Percentiles rank a stretch among this genome's conserved stretches.
Conservation (phyloP, 2,113 vertebrate species). For the Leptosomus discolor region DNA sequence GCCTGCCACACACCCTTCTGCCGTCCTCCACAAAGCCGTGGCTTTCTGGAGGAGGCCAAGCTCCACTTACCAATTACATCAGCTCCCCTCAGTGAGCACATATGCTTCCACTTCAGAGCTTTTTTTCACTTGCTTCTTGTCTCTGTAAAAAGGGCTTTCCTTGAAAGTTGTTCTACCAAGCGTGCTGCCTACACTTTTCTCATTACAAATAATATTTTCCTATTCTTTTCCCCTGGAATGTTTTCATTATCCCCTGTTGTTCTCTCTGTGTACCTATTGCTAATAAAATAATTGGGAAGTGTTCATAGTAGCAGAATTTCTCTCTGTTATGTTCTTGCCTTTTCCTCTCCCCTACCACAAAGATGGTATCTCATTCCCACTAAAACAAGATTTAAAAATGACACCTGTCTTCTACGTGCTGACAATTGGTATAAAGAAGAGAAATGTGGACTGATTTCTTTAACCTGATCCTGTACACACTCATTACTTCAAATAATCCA, state of each 20-base stretch:
- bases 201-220: neutral
- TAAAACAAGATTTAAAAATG: neutral
- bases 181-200: neutral
- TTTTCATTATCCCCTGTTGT: neutral
- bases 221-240: neutral
- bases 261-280: neutral
- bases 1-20: conserved; percentile 6
- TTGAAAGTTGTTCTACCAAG: conserved; percentile 9
- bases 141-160: conserved; percentile 24
- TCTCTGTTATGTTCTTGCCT: neutral
- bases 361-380: neutral
- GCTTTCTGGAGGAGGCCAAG: neutral
- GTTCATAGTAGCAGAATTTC: neutral
- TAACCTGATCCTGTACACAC: neutral
- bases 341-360: neutral
- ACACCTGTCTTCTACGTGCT: neutral
- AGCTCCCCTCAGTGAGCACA: neutral
- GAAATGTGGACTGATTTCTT: neutral
- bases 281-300: neutral
- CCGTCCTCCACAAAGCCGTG: neutral
- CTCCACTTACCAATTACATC: conserved; percentile 10
- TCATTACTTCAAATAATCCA: neutral
- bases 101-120: conserved; percentile 54
- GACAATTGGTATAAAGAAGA: neutral
- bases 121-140: conserved; percentile 25